phyloP scores from a whole-genome alignment of 2,113 vertebrate species.

The Vireo altiloquus region DNA sequence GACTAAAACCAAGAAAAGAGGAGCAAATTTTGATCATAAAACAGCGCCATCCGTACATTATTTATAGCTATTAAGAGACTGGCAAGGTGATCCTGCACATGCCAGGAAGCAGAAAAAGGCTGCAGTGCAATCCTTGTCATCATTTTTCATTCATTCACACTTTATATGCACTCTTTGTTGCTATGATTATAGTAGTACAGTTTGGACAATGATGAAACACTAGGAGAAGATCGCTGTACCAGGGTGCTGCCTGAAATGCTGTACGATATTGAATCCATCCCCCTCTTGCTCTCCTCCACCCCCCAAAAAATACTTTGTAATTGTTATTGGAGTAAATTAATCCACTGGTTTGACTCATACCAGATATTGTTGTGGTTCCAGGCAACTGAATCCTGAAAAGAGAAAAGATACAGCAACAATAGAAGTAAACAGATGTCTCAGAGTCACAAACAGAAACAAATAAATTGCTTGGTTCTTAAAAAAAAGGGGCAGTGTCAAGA shows the following conservation, averaged over 20 bases:
- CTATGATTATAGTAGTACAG: neutral
- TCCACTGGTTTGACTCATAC: neutral
- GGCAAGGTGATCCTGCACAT: conserved; percentile 26
- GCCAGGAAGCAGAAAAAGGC: neutral
- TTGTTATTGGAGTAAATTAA: neutral
- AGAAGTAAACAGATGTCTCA: conserved; percentile 58
- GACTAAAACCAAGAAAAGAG: neutral
- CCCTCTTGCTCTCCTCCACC: neutral
- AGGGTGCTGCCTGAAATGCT: neutral
- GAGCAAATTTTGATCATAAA: neutral
- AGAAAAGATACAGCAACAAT: conserved; percentile 24
- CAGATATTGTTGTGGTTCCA: conserved; percentile 37
- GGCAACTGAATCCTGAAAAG: conserved; percentile 26
- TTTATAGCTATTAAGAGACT: neutral
- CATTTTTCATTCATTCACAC: neutral
- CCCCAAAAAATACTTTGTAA: neutral
- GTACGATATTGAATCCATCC: neutral
- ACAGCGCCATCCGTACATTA: neutral
- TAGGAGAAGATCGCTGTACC: neutral
- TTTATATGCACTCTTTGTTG: neutral
- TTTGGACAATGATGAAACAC: neutral
- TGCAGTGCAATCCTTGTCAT: neutral
- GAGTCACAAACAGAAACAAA: neutral
- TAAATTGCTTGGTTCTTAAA: neutral
- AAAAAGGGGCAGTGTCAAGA: neutral